Evolutionary conservation across 2,113 vertebrate species (phyloP).

Genomic region (Alethe diademata): DNA sequence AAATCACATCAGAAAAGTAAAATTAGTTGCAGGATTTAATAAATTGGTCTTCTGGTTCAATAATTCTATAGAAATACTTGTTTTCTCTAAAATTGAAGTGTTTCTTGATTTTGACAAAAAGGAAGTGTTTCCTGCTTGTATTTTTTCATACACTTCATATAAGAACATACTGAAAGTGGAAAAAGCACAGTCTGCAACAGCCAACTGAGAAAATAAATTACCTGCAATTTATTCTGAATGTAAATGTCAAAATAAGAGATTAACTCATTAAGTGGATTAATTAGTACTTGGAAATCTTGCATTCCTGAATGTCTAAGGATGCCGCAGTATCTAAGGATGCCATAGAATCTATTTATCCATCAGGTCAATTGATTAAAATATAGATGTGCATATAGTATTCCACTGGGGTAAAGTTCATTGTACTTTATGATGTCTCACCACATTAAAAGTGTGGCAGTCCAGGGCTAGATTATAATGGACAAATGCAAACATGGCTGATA

Average conservation of each 20-base stretch:
- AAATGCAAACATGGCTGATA: neutral
- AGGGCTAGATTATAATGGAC: neutral
- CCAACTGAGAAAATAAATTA: slow-evolving; percentile 9
- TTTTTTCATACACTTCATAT: neutral
- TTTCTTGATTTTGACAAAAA: neutral
- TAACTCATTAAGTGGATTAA: neutral
- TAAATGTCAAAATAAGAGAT: neutral
- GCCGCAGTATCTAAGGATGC: neutral
- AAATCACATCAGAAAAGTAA: neutral
- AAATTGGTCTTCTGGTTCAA: neutral
- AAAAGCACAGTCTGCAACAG: neutral
- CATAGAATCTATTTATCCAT: neutral
- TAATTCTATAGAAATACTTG: neutral
- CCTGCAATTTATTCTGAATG: neutral
- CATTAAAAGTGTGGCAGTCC: neutral
- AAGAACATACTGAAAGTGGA: neutral
- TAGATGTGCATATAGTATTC: neutral
- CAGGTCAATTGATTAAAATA: neutral
- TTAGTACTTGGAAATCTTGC: neutral
- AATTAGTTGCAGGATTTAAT: slow-evolving; percentile 3
- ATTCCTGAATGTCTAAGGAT: neutral
- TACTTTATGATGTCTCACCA: neutral
- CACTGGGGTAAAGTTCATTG: neutral
- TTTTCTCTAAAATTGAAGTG: neutral
- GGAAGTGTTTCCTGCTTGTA: neutral